These are phyloP conservation scores for Gambelia wislizenii DNA, from an alignment of 2,797 vertebrate genomes.

Conservation along the genomic window DNA sequence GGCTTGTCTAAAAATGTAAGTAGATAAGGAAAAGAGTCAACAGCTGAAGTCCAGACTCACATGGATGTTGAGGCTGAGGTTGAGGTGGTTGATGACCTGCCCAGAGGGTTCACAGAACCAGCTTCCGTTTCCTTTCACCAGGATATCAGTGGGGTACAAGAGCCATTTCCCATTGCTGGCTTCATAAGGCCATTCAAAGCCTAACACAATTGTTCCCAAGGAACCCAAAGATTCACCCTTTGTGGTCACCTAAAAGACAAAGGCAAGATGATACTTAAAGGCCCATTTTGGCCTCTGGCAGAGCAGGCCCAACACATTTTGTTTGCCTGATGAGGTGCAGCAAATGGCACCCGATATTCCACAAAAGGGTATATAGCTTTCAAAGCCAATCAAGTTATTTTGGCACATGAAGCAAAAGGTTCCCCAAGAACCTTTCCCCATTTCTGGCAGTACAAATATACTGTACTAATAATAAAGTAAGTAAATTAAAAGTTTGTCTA, in stretches of 20 bases:
- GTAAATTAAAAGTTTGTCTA: too few relatives aligned
- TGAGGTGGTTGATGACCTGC: slow-evolving; percentile 85
- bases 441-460: too few relatives aligned
- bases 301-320: neutral
- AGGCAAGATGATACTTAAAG: neutral
- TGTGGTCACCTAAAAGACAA: slow-evolving; percentile 78
- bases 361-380: too few relatives aligned
- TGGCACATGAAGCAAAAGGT: too few relatives aligned
- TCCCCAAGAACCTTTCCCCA: too few relatives aligned
- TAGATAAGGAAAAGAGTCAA: slow-evolving; percentile 14
- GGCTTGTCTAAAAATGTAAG: neutral
- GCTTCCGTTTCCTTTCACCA: slow-evolving; percentile 76
- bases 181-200: slow-evolving; percentile 92
- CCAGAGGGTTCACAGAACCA: slow-evolving; percentile 83
- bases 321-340: too few relatives aligned
- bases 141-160: slow-evolving; percentile 92
- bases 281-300: neutral
- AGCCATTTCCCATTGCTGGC: slow-evolving; percentile 94
- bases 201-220: slow-evolving; percentile 87
- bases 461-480: too few relatives aligned
- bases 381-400: too few relatives aligned
- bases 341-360: too few relatives aligned
- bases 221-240: slow-evolving; percentile 79
- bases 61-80: slow-evolving; percentile 88
- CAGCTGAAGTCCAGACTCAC: slow-evolving; percentile 78